These are phyloP conservation scores for Mnemiopsis leidyi DNA, from an alignment of 37 sponge, comb jelly and placozoan genomes.

Conservation along the genomic window DNA sequence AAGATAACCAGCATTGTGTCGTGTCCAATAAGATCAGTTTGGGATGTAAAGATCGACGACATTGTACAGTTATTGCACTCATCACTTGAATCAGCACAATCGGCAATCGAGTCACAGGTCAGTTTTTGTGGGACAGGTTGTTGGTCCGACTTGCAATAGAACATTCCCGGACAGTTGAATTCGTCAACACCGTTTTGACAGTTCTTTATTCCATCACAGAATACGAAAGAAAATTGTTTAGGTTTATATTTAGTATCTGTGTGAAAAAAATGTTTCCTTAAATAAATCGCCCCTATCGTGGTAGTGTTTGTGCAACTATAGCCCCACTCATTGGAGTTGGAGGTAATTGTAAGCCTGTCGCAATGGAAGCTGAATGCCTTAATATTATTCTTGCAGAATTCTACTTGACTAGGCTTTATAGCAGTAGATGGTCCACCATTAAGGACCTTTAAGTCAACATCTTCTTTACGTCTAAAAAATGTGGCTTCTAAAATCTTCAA, in stretches of 20 bases:
- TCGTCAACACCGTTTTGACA: neutral
- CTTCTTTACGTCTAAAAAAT: too few species aligned
- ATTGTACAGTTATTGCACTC: neutral
- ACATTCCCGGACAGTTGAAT: neutral
- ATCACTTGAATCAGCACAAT: neutral
- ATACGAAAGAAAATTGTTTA: neutral
- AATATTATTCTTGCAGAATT: too few species aligned
- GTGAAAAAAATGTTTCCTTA: too few species aligned
- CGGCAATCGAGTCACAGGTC: neutral
- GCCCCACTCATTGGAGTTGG: neutral
- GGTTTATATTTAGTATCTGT: too few species aligned
- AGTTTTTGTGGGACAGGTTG: neutral
- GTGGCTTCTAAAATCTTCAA: too few species aligned
- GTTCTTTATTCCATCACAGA: neutral
- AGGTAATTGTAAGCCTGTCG: neutral
- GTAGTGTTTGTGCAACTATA: neutral
- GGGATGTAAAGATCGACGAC: neutral
- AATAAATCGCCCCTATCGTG: neutral
- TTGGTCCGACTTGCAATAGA: conserved; percentile 10
- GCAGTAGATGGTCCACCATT: too few species aligned
- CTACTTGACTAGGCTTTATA: too few species aligned
- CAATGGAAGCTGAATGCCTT: neutral
- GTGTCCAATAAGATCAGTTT: neutral
- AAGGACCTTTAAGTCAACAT: too few species aligned
- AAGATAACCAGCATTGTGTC: neutral